Evolutionary conservation across 2,888 invertebrate genomes (phyloP), one percentile per base, ranked within the genome.

Genomic region (Hyles lineata): DNA sequence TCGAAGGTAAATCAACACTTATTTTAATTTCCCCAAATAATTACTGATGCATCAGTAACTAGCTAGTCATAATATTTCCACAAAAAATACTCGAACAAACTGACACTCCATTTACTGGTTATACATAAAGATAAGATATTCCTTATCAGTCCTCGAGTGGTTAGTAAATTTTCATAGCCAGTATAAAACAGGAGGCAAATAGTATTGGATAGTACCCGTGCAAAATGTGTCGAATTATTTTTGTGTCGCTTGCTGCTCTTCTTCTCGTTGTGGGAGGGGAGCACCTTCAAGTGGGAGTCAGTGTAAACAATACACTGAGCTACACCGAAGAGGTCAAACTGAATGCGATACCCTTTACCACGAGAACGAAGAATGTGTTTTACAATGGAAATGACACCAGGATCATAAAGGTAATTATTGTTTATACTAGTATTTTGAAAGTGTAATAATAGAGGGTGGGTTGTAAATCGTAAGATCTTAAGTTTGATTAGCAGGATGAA

Each of bases 301-400:
- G 77, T 70, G 74, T 85, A 0, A 91, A 90, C 25, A 82, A 77
- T 6, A 74, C 76, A 58, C 67, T 93, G 62, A 88, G 81, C 0
- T 87, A 89, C 59, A 78, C 85, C 9, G 92, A 93, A 63, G 80
- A 80, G 25, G 90, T 94, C 7, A 87, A 88, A n/a, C 73, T 92
- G 9, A 80, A 85, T 0, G 76, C 87, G 0, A 76, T 92, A 11
- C 93, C 91, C 0, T 58, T 92, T 0, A 86, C 74, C 4, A 81
- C 78, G 0, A 85, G 94, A 72, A 85, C 83, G 1, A 93, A 94
- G 74, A 92, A 90, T 76, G 90, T 93, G 0, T 94, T 92, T 72
- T 94, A 86, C 72, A 90, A 86, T 72, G 87, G 88, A 6, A 84
- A 82, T 43, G 78, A 81, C 15, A 81, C 83, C 4, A 79, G 73